These are phyloP conservation scores for Hippopotamus amphibius DNA, from an alignment of 2,113 vertebrate species.

Conservation along the genomic window DNA sequence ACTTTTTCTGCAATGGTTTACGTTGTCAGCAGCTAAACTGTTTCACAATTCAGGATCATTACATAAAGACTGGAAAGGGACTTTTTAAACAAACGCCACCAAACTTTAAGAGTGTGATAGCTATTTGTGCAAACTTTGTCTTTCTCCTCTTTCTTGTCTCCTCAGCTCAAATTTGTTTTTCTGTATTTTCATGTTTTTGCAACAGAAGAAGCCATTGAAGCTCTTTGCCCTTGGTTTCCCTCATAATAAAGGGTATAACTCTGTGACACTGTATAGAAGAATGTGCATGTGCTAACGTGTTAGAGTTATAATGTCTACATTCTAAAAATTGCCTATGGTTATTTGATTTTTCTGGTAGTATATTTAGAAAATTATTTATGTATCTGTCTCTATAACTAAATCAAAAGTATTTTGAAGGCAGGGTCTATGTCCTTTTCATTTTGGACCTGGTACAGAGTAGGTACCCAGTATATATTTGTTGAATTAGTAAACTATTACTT, in stretches of 20 bases:
- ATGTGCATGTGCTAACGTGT: neutral
- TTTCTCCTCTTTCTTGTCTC: neutral
- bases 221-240: neutral
- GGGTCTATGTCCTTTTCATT: neutral
- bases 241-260: neutral
- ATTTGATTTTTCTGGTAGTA: neutral
- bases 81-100: neutral
- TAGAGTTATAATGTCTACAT: neutral
- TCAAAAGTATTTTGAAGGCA: conserved; percentile 29
- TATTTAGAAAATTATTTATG: conserved; percentile 5
- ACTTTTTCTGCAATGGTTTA: conserved; percentile 28
- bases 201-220: neutral
- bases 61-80: neutral
- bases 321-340: neutral
- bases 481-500: neutral
- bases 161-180: neutral
- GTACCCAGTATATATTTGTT: neutral
- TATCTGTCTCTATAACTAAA: neutral
- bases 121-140: conserved; percentile 6
- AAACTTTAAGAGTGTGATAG: neutral
- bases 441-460: neutral
- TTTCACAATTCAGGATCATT: conserved; percentile 15
- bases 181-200: neutral
- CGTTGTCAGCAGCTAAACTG: conserved; percentile 1
- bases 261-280: neutral